Evolutionary conservation across 2,888 invertebrate species (phyloP), one percentile per base, ranked within the genome.

Genomic region (Myopa tessellatipennis): DNA sequence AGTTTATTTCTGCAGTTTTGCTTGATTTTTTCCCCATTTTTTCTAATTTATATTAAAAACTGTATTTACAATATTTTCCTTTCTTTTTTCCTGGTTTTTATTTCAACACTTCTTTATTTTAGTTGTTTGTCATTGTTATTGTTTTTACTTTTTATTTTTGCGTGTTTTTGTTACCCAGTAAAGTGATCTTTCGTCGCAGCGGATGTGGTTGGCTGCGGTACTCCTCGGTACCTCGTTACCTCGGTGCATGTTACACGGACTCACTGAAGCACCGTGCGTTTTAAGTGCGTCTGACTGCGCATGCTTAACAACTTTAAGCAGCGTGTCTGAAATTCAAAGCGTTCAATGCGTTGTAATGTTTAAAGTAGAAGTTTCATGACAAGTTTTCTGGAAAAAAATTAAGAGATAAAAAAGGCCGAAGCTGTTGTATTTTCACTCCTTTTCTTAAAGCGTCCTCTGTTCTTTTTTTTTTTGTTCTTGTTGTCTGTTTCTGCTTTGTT

Each of bases 231-330:
- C 55, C 16, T 6, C 55, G 55, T 3, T 16, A n/a, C 55, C 16
- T 6, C 4, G 55, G 55, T n/a, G 55, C 14, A 34, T 4, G 65
- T 65, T 65, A 34, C 65, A 65, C 14, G 14, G 55, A 1, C 12
- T 65, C 26, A 26, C 61, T 26, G 58, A 6, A 6, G 61, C 34
- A 5, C 7, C 7, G 10, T 63, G 61, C 26, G 61, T 26, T 10
- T 36, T 65, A 36, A 65, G 36, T 65, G 38, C 65, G 65, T 65
- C 65, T 65, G 65, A 34, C 38, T 65, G 65, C 65, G 36, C 65
- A 65, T 65, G 65, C 36, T 12, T 34, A 16, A 14, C 65, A 61
- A 61, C 26, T 8, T 26, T 18, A 61, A 61, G 34, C 61, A 18
- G 34, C 18, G 34, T 26, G 65, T 65, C 65, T 65, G 36, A 38